These are phyloP conservation scores for Acridotheres tristis DNA, from an alignment of 2,797 vertebrate genomes.

Conservation along the genomic window DNA sequence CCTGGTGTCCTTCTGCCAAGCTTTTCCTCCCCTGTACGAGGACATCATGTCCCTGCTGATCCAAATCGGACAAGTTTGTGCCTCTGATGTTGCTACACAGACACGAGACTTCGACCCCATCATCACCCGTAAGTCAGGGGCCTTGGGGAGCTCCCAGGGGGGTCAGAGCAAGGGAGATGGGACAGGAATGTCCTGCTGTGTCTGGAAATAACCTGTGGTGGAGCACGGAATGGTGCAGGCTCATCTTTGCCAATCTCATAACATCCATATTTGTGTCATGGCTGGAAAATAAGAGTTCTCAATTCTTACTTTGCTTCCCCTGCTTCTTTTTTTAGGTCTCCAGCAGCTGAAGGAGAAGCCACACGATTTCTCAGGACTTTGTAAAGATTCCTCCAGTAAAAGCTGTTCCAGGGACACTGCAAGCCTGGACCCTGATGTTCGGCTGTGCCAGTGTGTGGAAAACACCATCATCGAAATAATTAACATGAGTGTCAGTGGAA, in stretches of 20 bases:
- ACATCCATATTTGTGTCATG: accelerated
- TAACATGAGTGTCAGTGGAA: conserved; percentile 88
- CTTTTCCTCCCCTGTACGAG: conserved; percentile 95
- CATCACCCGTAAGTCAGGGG: conserved; percentile 86
- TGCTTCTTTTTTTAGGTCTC: conserved; percentile 77
- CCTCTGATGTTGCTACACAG: conserved; percentile 93
- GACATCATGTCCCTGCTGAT: conserved; percentile 92
- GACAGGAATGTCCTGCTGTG: not conserved
- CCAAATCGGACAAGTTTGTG: conserved; percentile 95
- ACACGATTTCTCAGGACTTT: conserved; percentile 74
- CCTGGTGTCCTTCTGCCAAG: conserved; percentile 94
- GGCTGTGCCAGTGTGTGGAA: conserved; percentile 93
- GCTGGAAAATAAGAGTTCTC: not conserved
- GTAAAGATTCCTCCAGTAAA: conserved; percentile 78
- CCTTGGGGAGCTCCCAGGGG: not conserved
- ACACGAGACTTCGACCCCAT: conserved; percentile 92
- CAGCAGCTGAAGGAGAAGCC: conserved; percentile 92
- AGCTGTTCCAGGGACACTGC: conserved; percentile 78
- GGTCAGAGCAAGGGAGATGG: not conserved
- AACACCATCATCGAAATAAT: conserved; percentile 96
- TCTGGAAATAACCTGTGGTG: not conserved
- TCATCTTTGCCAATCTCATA: not conserved
- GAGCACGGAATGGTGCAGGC: not conserved
- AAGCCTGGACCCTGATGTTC: conserved; percentile 90
- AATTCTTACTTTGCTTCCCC: not conserved